Conservation (phyloP, 2,797 vertebrate genomes). For the Bradypus variegatus region DNA sequence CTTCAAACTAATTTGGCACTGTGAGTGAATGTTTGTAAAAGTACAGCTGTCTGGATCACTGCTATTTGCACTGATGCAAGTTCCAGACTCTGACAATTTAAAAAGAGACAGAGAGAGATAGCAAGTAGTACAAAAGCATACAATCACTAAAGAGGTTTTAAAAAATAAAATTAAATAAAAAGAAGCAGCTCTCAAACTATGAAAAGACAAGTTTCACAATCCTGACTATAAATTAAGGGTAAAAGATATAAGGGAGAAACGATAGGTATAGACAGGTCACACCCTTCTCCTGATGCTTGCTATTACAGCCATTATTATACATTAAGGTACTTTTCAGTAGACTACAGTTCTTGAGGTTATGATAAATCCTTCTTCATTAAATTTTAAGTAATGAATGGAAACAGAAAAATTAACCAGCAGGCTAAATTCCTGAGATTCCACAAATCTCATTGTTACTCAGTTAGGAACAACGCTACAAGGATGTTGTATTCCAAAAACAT, state of each 20-base stretch:
- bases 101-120: not conserved
- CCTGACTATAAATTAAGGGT: not conserved
- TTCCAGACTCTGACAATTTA: not conserved
- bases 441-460: not conserved
- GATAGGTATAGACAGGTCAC: not conserved
- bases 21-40: conserved; percentile 22
- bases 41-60: conserved; percentile 35
- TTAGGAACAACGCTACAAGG: not conserved
- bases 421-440: not conserved
- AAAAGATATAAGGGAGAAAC: not conserved
- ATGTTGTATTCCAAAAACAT: not conserved
- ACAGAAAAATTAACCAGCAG: conserved; percentile 7
- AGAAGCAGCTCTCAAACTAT: not conserved
- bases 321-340: not conserved
- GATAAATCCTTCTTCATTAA: conserved; percentile 2
- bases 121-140: not conserved
- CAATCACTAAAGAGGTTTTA: not conserved
- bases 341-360: not conserved
- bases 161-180: not conserved
- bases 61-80: not conserved
- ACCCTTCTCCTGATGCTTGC: not conserved
- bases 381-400: conserved; percentile 4
- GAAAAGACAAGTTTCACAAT: not conserved
- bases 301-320: not conserved
- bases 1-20: conserved; percentile 35